These are phyloP conservation scores for Bilobella aurantiaca DNA, from an alignment of 1,140 invertebrate genomes.

Conservation along the genomic window DNA sequence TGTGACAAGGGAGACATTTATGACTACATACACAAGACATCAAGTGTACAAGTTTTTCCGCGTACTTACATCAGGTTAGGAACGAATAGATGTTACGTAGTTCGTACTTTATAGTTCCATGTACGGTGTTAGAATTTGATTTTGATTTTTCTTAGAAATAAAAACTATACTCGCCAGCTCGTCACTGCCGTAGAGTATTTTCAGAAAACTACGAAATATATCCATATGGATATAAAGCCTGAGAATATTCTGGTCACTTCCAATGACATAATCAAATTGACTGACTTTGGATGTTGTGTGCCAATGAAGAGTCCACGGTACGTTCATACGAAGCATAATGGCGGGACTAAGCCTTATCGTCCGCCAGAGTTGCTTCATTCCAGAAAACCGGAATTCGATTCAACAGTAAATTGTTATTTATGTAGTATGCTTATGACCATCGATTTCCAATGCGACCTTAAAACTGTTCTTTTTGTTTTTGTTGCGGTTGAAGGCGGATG, in stretches of 20 bases:
- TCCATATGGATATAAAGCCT: background rate
- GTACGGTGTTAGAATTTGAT: background rate
- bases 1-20: background rate
- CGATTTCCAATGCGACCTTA: background rate
- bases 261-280: background rate
- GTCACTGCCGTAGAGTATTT: background rate
- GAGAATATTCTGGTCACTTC: background rate
- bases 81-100: too few relatives aligned
- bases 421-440: background rate
- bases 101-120: too few relatives aligned
- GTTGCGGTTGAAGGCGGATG: background rate
- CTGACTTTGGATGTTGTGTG: background rate
- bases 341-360: background rate
- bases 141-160: background rate
- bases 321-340: background rate
- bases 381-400: background rate
- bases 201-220: background rate
- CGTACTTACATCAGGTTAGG: too few relatives aligned
- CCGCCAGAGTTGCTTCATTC: background rate
- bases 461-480: background rate
- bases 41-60: too few relatives aligned
- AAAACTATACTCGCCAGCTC: background rate
- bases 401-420: background rate
- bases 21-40: background rate
- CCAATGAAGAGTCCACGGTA: background rate